Evolutionary conservation across 1,140 invertebrate species (phyloP).

Genomic region (Dryas iulia): DNA sequence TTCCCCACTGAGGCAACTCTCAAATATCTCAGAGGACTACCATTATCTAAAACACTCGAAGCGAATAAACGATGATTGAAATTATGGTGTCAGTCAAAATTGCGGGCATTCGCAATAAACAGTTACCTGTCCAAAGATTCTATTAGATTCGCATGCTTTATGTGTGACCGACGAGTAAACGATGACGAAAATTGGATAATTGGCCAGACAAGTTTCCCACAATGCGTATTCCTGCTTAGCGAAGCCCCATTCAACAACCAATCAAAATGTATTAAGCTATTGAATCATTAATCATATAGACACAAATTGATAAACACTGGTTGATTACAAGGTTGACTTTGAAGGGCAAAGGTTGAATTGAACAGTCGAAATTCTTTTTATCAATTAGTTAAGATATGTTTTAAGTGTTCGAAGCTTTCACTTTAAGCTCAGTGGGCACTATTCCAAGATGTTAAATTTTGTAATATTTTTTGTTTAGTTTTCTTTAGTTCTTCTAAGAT

Average conservation of each 20-base stretch:
- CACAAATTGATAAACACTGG: slow-evolving; percentile 41
- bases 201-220: slow-evolving; percentile 47
- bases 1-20: slow-evolving; percentile 67
- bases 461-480: neutral
- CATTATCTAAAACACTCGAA: slow-evolving; percentile 65
- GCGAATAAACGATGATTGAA: slow-evolving; percentile 55
- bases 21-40: slow-evolving; percentile 69
- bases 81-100: slow-evolving; percentile 42
- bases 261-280: slow-evolving; percentile 40
- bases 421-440: neutral
- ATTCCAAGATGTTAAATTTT: neutral
- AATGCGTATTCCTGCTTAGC: slow-evolving; percentile 36
- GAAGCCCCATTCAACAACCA: slow-evolving; percentile 37
- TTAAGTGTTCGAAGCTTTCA: neutral
- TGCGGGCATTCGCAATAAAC: slow-evolving; percentile 45
- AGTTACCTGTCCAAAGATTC: slow-evolving; percentile 46
- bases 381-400: slow-evolving; percentile 6
- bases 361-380: slow-evolving; percentile 2
- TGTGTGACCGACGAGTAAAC: slow-evolving; percentile 33
- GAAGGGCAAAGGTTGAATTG: slow-evolving; percentile 27
- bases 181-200: slow-evolving; percentile 63
- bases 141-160: slow-evolving; percentile 32
- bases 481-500: neutral
- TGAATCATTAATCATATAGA: slow-evolving; percentile 44
- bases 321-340: slow-evolving; percentile 38